Evolutionary conservation across 23 tunicate genomes (phyloP).

Genomic region (Corella eumyota): DNA sequence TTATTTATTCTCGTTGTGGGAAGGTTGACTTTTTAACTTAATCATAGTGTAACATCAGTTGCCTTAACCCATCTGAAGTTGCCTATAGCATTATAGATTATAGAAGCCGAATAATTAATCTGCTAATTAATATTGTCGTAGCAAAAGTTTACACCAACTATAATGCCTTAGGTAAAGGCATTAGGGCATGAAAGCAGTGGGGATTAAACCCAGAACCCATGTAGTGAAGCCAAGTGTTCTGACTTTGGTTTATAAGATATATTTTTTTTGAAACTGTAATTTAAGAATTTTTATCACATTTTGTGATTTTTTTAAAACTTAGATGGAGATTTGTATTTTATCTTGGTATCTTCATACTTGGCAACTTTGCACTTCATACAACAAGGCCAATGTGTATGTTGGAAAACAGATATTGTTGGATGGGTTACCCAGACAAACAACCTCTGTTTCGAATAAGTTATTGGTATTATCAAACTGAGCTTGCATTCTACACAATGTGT

Average conservation of each 20-base stretch:
- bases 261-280: neutral
- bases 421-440: slow-evolving; percentile 73
- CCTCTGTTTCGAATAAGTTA: slow-evolving; percentile 19
- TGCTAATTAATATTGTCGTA: no score
- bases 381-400: slow-evolving; percentile 21
- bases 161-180: no score
- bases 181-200: no score
- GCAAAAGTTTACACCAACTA: no score
- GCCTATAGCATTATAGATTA: no score
- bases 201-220: no score
- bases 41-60: no score
- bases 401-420: slow-evolving; percentile 38
- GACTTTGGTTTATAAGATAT: neutral
- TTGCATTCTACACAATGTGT: slow-evolving; percentile 76
- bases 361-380: slow-evolving; percentile 10
- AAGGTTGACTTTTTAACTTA: no score
- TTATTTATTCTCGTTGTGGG: no score
- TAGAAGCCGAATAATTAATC: no score
- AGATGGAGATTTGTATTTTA: slow-evolving; percentile 72
- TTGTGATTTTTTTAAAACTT: neutral
- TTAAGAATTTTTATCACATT: neutral
- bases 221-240: no score
- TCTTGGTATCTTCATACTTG: slow-evolving; percentile 18
- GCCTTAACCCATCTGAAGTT: no score
- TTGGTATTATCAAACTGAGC: slow-evolving; percentile 63